Percentiles rank a stretch among this genome's conserved stretches.
Conservation (phyloP, 2,888 invertebrate genomes). For the Plagodis dolabraria region DNA sequence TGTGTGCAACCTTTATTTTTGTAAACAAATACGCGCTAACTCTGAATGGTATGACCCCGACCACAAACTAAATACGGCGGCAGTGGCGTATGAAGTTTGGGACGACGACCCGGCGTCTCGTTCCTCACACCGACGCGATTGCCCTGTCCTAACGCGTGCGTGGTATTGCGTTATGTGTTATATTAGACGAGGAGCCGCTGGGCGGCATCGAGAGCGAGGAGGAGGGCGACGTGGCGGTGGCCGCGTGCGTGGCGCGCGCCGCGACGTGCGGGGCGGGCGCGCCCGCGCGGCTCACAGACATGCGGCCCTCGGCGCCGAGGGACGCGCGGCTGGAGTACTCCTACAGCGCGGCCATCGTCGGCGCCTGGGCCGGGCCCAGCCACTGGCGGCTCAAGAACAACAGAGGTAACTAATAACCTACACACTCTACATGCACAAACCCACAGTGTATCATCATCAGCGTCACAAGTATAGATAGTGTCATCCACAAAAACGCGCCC, state of each 20-base stretch:
- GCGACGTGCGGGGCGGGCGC: slow-evolving; percentile 48
- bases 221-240: slow-evolving; percentile 71
- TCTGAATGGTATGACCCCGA: no score
- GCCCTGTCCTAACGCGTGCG: no score
- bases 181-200: slow-evolving; percentile 71
- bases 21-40: no score
- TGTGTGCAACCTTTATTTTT: no score
- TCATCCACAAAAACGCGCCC: no score
- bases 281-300: slow-evolving; percentile 76
- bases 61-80: no score
- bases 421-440: neutral
- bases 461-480: no score
- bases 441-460: no score
- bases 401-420: slow-evolving; percentile 48
- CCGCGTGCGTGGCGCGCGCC: slow-evolving; percentile 66
- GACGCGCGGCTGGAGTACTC: slow-evolving; percentile 88
- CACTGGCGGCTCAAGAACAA: slow-evolving; percentile 91
- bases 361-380: slow-evolving; percentile 92
- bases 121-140: no score
- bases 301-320: slow-evolving; percentile 79
- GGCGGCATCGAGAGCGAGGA: slow-evolving; percentile 76
- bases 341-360: slow-evolving; percentile 85
- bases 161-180: no score
- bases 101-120: no score
- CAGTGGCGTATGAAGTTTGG: no score